These are phyloP conservation scores for Cheirogaleus medius DNA, from an alignment of 2,113 vertebrate species.

Conservation along the genomic window DNA sequence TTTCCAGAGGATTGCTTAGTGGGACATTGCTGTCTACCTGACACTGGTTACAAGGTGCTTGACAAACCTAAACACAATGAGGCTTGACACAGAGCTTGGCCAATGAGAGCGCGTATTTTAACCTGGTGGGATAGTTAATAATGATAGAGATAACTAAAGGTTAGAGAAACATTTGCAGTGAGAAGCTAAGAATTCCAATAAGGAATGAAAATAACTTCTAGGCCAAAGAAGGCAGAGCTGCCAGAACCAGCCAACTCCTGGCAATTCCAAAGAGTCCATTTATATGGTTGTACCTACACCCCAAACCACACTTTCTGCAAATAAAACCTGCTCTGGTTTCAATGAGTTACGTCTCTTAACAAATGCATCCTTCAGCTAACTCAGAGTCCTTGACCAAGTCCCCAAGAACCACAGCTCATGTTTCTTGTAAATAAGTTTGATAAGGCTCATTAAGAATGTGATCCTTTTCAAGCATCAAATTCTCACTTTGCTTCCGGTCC, in stretches of 20 bases:
- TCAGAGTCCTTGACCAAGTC: constrained; percentile 34
- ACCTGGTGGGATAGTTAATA: neutral
- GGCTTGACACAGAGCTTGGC: neutral
- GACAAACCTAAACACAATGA: neutral
- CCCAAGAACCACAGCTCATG: constrained; percentile 19
- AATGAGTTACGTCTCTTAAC: neutral
- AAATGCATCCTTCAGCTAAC: constrained; percentile 25
- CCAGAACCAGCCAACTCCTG: neutral
- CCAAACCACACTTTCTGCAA: neutral
- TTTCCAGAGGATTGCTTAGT: neutral
- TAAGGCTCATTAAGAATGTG: constrained; percentile 67
- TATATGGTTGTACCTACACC: neutral
- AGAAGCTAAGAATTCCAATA: neutral
- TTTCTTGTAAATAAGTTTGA: constrained; percentile 66
- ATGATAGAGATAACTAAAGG: neutral
- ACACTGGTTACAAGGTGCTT: accelerated
- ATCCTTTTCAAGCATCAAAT: constrained; percentile 58
- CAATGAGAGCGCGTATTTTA: neutral
- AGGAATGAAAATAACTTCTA: neutral
- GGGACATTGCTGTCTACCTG: neutral
- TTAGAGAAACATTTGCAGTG: neutral
- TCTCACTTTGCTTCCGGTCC: constrained; percentile 51
- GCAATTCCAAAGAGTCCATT: neutral
- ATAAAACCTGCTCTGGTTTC: neutral
- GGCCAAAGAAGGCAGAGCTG: neutral